Evolutionary conservation across 2,113 vertebrate species (phyloP), one percentile per base, ranked within the genome.

Genomic region (Crocuta crocuta): DNA sequence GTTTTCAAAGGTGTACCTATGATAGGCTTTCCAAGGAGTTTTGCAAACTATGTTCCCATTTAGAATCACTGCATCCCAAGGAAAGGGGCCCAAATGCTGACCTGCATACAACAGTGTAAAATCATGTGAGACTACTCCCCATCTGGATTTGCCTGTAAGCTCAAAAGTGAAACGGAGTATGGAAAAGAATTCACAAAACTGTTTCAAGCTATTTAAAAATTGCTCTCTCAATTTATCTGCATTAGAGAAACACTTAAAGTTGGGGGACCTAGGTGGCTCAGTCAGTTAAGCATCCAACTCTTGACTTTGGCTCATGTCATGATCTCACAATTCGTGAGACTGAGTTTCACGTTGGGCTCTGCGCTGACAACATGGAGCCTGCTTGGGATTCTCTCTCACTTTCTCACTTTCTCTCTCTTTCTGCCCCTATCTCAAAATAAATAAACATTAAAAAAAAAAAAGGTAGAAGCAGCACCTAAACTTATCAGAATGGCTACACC

Each of bases 1-100:
- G 50, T 91, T 94, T 89, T 80, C 80, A 66, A 97, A 94, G 71
- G 1, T 50, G 0, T 73, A 78, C 15, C n/a, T 16, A 88, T 80
- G 45, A 50, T 55, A 84, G 61, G 89, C 26, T 87, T 39, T 15
- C 48, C 7, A 83, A 88, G 33, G 26, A 87, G 39, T 89, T 96
- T 96, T 95, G n/a, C 89, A 63, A 96, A 96, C 71, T 50, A 45
- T 50, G 53, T 53, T 97, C 81, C 68, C 88, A 89, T 83, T 90
- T 92, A 76, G 76, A 97, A 94, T 87, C 35, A 84, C 4, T 10
- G 7, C 33, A 85, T 91, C n/a, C 50, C 89, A 92, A 93, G 2
- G 48, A 73, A 96, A 94, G n/a, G 10, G 15, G 45, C 31, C 84
- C 91, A 82, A 76, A 66, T 28, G 45, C 55, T 81, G 43, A 76